phyloP scores from a whole-genome alignment of 2,113 vertebrate genomes.

The Rhegmatorhina hoffmannsi region DNA sequence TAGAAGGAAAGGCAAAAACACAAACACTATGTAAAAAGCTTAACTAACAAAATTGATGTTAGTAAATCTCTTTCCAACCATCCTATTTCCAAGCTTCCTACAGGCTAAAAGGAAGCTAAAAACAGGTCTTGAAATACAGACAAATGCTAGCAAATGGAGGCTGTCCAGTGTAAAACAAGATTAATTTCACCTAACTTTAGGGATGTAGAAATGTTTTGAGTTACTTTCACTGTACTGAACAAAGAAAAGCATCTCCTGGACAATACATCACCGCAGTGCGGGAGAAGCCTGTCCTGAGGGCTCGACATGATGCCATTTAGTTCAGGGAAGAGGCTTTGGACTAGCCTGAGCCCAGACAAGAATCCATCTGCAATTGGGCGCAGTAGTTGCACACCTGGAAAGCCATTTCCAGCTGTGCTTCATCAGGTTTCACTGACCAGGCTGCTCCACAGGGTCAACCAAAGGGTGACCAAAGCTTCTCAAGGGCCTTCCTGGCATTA shows the following conservation, averaged over 20 bases:
- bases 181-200: neutral
- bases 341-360: neutral
- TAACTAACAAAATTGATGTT: neutral
- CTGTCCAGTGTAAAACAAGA: neutral
- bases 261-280: neutral
- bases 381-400: neutral
- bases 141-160: neutral
- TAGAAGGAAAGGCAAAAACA: neutral
- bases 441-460: neutral
- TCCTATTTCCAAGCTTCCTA: neutral
- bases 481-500: neutral
- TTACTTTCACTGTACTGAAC: fast-evolving
- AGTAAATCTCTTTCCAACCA: neutral
- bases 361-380: neutral
- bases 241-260: neutral
- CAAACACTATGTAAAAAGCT: neutral
- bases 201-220: neutral
- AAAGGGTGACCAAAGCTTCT: neutral
- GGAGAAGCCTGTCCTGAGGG: neutral
- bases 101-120: neutral
- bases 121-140: neutral
- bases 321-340: neutral
- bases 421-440: neutral
- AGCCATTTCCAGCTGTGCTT: neutral
- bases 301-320: neutral